Conservation (phyloP, 2,888 invertebrate genomes). For the Empis livida region DNA sequence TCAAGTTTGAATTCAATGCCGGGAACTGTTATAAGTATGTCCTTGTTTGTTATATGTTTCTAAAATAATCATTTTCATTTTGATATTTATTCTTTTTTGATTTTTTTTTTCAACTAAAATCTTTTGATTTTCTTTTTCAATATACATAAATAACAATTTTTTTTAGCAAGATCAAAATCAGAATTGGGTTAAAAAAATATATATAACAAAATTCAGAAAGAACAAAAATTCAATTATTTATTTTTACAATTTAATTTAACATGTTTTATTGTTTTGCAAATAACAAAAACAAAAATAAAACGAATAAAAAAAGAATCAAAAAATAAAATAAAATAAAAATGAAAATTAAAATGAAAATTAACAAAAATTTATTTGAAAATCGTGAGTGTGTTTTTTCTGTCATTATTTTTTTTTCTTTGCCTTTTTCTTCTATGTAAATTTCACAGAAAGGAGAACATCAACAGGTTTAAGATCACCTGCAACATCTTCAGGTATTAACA, state of each 20-base stretch:
- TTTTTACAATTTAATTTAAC: not conserved
- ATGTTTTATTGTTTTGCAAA: too few species aligned
- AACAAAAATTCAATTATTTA: not conserved
- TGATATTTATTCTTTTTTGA: not conserved
- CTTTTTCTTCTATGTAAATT: conserved; percentile 4
- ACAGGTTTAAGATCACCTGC: conserved; percentile 22
- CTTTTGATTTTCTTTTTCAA: not conserved
- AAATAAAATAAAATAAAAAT: not conserved
- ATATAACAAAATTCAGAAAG: too few species aligned
- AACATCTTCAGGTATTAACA: conserved; percentile 18
- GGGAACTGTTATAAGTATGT: conserved; percentile 21
- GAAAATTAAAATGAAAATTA: not conserved
- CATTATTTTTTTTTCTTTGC: not conserved
- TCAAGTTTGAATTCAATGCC: conserved; percentile 22
- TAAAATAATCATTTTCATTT: not conserved
- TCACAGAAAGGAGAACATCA: conserved; percentile 19
- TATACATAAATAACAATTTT: too few species aligned
- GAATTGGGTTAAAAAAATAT: not conserved
- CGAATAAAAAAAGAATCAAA: too few species aligned
- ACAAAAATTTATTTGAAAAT: not conserved
- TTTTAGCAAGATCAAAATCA: not conserved
- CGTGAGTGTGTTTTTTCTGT: not conserved
- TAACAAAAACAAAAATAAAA: too few species aligned
- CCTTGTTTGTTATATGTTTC: conserved; percentile 6
- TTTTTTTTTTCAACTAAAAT: not conserved